Conservation (phyloP, 53 echinoderm and acorn worm genomes). For the Mesocentrotus franciscanus region DNA sequence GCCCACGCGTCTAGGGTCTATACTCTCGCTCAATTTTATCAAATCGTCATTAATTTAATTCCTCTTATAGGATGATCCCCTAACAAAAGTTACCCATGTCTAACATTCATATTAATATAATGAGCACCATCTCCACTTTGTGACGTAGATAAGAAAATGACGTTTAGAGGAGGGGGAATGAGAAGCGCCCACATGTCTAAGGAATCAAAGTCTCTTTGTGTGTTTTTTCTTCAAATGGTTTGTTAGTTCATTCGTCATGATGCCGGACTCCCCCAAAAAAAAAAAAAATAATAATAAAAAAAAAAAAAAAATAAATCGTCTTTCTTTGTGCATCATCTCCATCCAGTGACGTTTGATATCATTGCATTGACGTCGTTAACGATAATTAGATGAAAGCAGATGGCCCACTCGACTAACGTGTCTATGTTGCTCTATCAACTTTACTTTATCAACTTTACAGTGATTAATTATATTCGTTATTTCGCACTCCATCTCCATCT, state of each 20-base stretch:
- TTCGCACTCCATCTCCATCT: background rate
- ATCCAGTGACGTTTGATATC: background rate
- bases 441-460: background rate
- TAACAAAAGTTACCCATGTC: background rate
- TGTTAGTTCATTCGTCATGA: background rate
- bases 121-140: background rate
- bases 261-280: background rate
- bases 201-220: background rate
- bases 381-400: background rate
- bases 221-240: background rate
- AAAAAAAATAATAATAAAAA: too few species aligned
- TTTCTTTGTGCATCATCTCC: background rate
- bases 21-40: background rate
- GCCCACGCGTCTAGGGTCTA: constrained; percentile 42
- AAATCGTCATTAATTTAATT: background rate
- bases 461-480: background rate
- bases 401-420: background rate
- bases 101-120: background rate
- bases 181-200: background rate
- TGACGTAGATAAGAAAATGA: background rate
- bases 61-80: background rate
- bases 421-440: background rate
- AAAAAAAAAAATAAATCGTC: background rate
- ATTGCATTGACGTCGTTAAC: background rate
- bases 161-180: background rate